phyloP scores from a whole-genome alignment of 2,888 invertebrate genomes.

The Myathropa florea region DNA sequence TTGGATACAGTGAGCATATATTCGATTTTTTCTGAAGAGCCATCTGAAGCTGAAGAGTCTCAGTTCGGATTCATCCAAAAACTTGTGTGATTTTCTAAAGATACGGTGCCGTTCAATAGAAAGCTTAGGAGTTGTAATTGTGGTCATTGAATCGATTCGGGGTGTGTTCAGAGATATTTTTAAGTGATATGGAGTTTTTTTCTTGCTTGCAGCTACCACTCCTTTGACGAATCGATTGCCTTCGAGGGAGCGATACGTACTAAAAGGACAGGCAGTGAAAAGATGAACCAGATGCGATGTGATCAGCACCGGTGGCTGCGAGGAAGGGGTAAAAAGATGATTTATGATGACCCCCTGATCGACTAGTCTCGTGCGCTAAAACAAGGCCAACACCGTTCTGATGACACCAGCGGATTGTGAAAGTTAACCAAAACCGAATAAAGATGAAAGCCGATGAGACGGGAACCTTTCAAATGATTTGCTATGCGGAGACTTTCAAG shows the following conservation, averaged over 20 bases:
- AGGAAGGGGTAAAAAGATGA: neutral
- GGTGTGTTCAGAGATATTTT: neutral
- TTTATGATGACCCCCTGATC: neutral
- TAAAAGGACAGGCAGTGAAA: neutral
- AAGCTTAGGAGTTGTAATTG: neutral
- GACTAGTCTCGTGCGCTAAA: neutral
- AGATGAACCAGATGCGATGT: neutral
- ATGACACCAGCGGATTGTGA: neutral
- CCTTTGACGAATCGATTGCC: neutral
- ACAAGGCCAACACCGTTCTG: neutral
- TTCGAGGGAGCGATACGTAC: neutral
- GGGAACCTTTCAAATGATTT: neutral
- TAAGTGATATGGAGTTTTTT: neutral
- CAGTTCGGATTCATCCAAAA: neutral
- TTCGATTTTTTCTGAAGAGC: neutral
- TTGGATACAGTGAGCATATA: neutral
- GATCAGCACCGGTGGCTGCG: neutral
- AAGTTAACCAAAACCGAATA: neutral
- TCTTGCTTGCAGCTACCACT: neutral
- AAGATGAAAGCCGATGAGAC: neutral
- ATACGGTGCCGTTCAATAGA: neutral
- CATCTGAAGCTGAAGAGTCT: neutral
- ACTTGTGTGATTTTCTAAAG: neutral
- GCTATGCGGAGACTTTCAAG: neutral
- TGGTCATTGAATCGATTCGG: neutral